Evolutionary conservation across 1,140 invertebrate genomes (phyloP).

Genomic region (Stenopsyche tienmushanensis): DNA sequence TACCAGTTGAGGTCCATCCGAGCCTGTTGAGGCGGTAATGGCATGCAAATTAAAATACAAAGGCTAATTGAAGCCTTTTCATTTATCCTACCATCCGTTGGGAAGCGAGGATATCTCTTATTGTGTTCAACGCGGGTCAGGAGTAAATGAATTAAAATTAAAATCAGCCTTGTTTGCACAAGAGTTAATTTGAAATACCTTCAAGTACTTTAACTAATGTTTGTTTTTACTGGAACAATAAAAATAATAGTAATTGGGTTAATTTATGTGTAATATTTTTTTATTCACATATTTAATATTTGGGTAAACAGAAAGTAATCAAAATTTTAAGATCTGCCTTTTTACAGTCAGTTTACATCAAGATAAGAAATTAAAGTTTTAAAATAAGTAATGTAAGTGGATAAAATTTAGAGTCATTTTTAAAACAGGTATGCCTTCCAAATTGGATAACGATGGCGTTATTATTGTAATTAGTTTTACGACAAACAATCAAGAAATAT

Average conservation of each 20-base stretch:
- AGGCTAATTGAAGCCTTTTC: conserved; percentile 4
- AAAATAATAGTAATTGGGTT: neutral
- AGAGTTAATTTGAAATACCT: conserved; percentile 3
- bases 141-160: conserved; percentile 6
- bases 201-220: neutral
- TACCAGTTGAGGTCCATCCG: neutral
- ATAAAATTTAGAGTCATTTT: too few relatives aligned
- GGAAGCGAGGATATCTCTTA: neutral
- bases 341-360: too few relatives aligned
- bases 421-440: too few relatives aligned
- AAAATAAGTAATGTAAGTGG: too few relatives aligned
- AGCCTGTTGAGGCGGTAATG: neutral
- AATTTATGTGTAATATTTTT: neutral
- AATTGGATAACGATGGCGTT: too few relatives aligned
- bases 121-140: neutral
- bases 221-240: neutral
- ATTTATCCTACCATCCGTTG: neutral
- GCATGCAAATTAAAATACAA: conserved; percentile 12
- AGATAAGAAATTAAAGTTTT: too few relatives aligned
- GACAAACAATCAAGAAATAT: too few relatives aligned
- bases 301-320: neutral
- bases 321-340: neutral
- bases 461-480: too few relatives aligned
- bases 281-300: neutral
- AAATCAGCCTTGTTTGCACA: conserved; percentile 2